Evolutionary conservation across 2,797 vertebrate species (phyloP).

Genomic region (Borostomias antarcticus): DNA sequence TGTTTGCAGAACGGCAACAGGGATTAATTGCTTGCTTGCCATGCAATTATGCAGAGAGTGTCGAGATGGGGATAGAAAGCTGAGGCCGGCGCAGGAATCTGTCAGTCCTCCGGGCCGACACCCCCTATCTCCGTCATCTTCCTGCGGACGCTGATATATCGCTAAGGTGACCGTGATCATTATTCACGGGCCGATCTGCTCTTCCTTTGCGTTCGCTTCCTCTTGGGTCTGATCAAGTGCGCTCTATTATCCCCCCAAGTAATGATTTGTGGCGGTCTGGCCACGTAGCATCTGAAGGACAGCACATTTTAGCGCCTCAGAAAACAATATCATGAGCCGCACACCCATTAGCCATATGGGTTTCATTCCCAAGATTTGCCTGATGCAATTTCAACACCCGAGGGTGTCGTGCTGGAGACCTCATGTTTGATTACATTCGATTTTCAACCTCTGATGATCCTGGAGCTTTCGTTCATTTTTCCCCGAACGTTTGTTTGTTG

Average conservation of each 20-base stretch:
- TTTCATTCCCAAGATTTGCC: conserved; percentile 58
- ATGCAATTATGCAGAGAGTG: conserved; percentile 36
- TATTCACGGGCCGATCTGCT: conserved; percentile 56
- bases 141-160: conserved; percentile 60
- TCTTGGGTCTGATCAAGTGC: conserved; percentile 57
- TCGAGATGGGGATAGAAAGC: conserved; percentile 36
- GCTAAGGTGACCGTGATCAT: conserved; percentile 70
- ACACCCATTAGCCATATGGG: conserved; percentile 65
- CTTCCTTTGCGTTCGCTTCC: conserved; percentile 41
- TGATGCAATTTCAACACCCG: conserved; percentile 53
- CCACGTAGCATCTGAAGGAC: conserved; percentile 56
- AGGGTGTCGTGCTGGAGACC: not conserved
- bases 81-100: conserved; percentile 57
- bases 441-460: not conserved
- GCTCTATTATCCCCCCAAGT: conserved; percentile 47
- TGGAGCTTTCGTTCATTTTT: not conserved
- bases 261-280: conserved; percentile 61
- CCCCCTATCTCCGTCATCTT: conserved; percentile 63
- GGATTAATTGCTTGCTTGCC: conserved; percentile 52
- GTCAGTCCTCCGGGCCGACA: conserved; percentile 58
- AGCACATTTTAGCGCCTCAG: conserved; percentile 39
- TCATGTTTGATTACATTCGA: conserved; percentile 45
- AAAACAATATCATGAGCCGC: conserved; percentile 65
- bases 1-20: conserved; percentile 37
- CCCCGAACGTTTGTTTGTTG: not conserved